Evolutionary conservation across 2,888 invertebrate species (phyloP).

Genomic region (Eucera pruinosa): DNA sequence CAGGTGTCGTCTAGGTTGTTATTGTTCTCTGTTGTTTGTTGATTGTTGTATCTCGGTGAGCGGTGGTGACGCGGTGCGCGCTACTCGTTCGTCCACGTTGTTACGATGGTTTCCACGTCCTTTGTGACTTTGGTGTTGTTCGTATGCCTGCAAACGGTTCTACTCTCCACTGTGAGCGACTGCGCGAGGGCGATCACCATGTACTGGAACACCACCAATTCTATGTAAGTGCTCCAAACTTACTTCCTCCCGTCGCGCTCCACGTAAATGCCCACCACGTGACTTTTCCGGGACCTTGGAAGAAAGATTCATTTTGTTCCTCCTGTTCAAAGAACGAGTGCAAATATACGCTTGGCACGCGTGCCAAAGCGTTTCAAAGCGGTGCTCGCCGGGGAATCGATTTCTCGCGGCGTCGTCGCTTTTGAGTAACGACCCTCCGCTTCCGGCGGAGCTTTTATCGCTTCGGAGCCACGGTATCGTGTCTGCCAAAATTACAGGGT

Average conservation of each 20-base stretch:
- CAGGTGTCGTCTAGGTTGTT: conserved; percentile 58
- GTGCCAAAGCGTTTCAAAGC: conserved; percentile 71
- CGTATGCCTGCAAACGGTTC: conserved; percentile 87
- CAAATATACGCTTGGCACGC: conserved; percentile 58
- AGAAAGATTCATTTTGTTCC: neutral
- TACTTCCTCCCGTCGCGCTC: neutral
- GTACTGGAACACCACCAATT: conserved; percentile 96
- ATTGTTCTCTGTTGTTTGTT: conserved; percentile 41
- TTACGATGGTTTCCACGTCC: conserved; percentile 84
- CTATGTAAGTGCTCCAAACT: conserved; percentile 88
- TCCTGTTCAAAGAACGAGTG: neutral
- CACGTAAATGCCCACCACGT: neutral
- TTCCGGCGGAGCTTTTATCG: conserved; percentile 69
- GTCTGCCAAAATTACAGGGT: conserved; percentile 69
- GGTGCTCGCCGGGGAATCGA: conserved; percentile 68
- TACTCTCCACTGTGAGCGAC: conserved; percentile 89
- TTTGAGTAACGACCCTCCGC: conserved; percentile 66
- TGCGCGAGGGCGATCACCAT: conserved; percentile 94
- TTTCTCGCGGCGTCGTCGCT: conserved; percentile 71
- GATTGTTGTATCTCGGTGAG: conserved; percentile 61
- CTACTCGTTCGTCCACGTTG: conserved; percentile 72
- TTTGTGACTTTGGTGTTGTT: conserved; percentile 84
- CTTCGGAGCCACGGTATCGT: conserved; percentile 53
- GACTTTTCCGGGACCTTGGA: neutral
- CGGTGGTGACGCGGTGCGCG: conserved; percentile 71